phyloP scores from a whole-genome alignment of 2,797 vertebrate genomes.

The Nannoperca obscura region DNA sequence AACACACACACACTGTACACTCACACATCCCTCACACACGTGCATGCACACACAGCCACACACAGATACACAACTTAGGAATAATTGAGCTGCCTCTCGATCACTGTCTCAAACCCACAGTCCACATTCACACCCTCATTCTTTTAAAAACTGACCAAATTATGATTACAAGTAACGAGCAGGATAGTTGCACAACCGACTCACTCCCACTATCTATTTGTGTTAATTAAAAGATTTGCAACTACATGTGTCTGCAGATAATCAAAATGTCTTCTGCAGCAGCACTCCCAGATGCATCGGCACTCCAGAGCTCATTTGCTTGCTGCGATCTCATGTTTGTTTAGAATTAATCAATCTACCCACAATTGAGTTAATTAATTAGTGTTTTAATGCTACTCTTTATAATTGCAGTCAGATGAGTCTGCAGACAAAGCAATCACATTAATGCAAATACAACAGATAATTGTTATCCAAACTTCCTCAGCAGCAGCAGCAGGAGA shows the following conservation, averaged over 20 bases:
- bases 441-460: slow-evolving; percentile 87
- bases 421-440: slow-evolving; percentile 86
- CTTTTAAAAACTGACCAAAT: slow-evolving; percentile 76
- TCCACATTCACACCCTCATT: slow-evolving; percentile 57
- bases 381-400: slow-evolving; percentile 88
- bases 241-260: slow-evolving; percentile 87
- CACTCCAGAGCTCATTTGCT: slow-evolving; percentile 87
- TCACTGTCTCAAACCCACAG: slow-evolving; percentile 55
- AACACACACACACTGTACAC: slow-evolving; percentile 9
- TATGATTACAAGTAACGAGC: slow-evolving; percentile 77
- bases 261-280: slow-evolving; percentile 85
- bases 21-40: slow-evolving; percentile 1
- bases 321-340: slow-evolving; percentile 87
- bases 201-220: slow-evolving; percentile 78
- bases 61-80: slow-evolving; percentile 50
- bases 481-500: slow-evolving; percentile 55
- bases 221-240: slow-evolving; percentile 89
- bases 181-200: slow-evolving; percentile 70
- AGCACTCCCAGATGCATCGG: slow-evolving; percentile 85
- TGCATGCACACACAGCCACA: slow-evolving; percentile 5
- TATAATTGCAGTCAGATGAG: slow-evolving; percentile 87
- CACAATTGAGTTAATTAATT: slow-evolving; percentile 89
- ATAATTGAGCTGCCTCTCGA: slow-evolving; percentile 64
- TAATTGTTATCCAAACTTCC: slow-evolving; percentile 86
- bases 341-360: slow-evolving; percentile 86